These are phyloP conservation scores for Proctacanthus coquilletti DNA, from an alignment of 1,140 invertebrate species.

Conservation along the genomic window DNA sequence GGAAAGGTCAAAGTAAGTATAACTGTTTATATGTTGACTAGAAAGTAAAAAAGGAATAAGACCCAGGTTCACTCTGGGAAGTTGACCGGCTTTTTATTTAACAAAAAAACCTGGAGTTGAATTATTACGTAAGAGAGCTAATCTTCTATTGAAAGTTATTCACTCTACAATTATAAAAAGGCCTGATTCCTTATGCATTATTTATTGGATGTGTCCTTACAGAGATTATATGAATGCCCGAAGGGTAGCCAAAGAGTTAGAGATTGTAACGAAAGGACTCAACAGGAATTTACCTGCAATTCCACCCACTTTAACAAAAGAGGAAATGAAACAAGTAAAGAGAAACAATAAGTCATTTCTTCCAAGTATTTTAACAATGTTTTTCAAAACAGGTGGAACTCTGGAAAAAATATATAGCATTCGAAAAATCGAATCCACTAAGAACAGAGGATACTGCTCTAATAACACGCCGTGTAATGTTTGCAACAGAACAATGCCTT, in stretches of 20 bases:
- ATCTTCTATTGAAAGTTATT: too few species aligned
- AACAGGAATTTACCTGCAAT: slow-evolving; percentile 89
- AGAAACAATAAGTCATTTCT: too few species aligned
- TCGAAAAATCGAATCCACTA: slow-evolving; percentile 94
- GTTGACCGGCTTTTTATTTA: too few species aligned
- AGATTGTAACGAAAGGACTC: slow-evolving; percentile 84
- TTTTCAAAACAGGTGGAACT: slow-evolving; percentile 75
- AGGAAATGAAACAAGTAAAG: slow-evolving; percentile 88
- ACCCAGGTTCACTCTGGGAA: too few species aligned
- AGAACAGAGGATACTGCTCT: slow-evolving; percentile 88
- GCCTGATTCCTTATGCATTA: too few species aligned
- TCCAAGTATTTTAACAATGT: slow-evolving; percentile 7
- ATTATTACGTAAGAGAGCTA: too few species aligned
- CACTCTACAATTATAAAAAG: too few species aligned
- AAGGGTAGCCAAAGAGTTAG: slow-evolving; percentile 91
- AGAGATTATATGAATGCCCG: slow-evolving; percentile 96
- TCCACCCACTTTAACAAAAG: slow-evolving; percentile 76
- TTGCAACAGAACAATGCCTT: slow-evolving; percentile 95
- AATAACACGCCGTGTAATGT: slow-evolving; percentile 89
- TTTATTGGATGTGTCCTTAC: neutral
- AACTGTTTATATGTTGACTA: neutral
- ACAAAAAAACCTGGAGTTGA: too few species aligned
- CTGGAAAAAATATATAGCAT: slow-evolving; percentile 98
- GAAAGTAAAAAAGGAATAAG: neutral
- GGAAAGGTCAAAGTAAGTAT: slow-evolving; percentile 29